Evolutionary conservation across 2,888 invertebrate species (phyloP).

Genomic region (Gortyna flavago): DNA sequence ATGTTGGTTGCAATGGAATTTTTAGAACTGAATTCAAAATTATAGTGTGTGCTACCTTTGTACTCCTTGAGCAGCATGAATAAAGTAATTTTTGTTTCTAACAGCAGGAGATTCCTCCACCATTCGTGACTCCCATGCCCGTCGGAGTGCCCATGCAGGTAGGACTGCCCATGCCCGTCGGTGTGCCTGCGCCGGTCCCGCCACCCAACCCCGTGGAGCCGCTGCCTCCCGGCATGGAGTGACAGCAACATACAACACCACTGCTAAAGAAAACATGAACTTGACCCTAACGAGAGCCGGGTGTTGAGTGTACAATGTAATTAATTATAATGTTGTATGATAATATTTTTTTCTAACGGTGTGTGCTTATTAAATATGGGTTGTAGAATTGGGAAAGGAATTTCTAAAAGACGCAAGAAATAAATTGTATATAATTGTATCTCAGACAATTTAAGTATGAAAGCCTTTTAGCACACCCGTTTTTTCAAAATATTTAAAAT

Average conservation of each 20-base stretch:
- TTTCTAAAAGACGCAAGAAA: neutral
- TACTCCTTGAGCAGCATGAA: neutral
- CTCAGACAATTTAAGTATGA: neutral
- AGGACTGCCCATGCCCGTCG: constrained; percentile 47
- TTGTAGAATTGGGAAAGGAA: neutral
- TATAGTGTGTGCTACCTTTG: neutral
- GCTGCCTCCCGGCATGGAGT: constrained; percentile 86
- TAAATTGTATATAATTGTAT: constrained; percentile 20
- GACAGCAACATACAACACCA: constrained; percentile 28
- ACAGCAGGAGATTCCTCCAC: constrained; percentile 65
- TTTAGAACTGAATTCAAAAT: neutral
- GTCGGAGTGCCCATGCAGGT: constrained; percentile 56
- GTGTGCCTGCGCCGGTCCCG: constrained; percentile 53
- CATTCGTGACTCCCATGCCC: constrained; percentile 55
- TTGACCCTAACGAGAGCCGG: constrained; percentile 39
- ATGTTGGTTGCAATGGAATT: neutral
- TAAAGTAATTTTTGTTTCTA: constrained; percentile 11
- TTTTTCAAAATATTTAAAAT: constrained; percentile 11
- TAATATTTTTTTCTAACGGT: neutral
- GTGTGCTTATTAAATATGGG: constrained; percentile 9
- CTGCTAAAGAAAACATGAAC: constrained; percentile 16
- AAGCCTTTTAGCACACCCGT: neutral
- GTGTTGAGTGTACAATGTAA: constrained; percentile 30
- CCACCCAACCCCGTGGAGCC: constrained; percentile 78
- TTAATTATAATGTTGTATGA: constrained; percentile 17